phyloP scores from a whole-genome alignment of 2,797 vertebrate species.

The Sphenodon punctatus region DNA sequence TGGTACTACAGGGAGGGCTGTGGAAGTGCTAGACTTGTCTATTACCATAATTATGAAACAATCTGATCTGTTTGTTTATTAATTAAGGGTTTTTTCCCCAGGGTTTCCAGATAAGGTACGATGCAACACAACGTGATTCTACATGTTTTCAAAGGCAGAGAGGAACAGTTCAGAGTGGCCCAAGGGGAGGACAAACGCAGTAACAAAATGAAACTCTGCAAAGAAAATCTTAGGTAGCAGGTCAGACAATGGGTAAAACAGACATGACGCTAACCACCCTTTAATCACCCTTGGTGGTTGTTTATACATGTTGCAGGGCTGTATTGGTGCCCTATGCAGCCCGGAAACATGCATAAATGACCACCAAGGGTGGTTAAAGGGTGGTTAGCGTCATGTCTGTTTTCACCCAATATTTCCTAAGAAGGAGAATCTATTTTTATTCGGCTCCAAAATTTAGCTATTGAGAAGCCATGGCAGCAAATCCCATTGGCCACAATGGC shows the following conservation, averaged over 20 bases:
- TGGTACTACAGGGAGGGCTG: slow-evolving; percentile 19
- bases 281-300: no score
- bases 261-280: no score
- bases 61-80: slow-evolving; percentile 38
- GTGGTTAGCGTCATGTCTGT: no score
- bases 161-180: neutral
- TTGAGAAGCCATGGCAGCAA: neutral
- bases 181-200: neutral
- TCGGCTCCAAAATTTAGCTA: neutral
- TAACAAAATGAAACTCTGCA: slow-evolving; percentile 4
- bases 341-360: no score
- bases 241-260: slow-evolving; percentile 3
- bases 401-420: no score
- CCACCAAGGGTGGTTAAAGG: no score
- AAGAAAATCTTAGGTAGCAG: neutral
- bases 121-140: slow-evolving; percentile 3
- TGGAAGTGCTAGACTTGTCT: neutral
- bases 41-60: slow-evolving; percentile 14
- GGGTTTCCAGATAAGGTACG: neutral
- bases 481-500: neutral
- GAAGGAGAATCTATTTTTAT: no score
- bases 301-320: no score
- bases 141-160: slow-evolving; percentile 3
- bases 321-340: no score
- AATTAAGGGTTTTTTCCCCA: neutral